These are phyloP conservation scores for Pteropus rufus DNA, from an alignment of 2,797 vertebrate species.

Conservation along the genomic window DNA sequence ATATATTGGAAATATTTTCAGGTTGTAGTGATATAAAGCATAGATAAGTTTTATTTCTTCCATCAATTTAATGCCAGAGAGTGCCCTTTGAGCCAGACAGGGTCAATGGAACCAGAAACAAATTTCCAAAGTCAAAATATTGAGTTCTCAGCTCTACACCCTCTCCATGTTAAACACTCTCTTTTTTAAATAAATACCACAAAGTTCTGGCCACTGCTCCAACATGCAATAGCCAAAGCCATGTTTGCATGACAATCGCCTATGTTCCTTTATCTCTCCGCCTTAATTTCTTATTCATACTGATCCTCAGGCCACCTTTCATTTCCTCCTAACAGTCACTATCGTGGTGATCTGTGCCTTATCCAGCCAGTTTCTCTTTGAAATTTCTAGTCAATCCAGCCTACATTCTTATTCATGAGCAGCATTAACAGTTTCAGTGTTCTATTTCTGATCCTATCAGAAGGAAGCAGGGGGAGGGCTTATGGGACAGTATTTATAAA, in stretches of 20 bases:
- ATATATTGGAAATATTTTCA: background rate
- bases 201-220: background rate
- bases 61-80: background rate
- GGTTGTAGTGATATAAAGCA: background rate
- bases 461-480: background rate
- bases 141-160: background rate
- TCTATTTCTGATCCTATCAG: background rate
- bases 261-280: background rate
- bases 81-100: background rate
- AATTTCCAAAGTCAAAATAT: background rate
- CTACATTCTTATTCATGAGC: background rate
- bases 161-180: background rate
- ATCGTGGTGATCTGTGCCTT: background rate
- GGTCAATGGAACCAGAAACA: background rate
- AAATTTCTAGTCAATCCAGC: background rate
- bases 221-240: background rate
- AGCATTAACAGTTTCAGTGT: background rate
- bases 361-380: background rate
- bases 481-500: background rate
- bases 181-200: background rate
- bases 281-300: background rate
- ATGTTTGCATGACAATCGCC: no score
- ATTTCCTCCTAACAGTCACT: background rate
- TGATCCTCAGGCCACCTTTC: background rate
- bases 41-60: background rate